Base-by-base conservation (phyloP, 2,797 vertebrate species). In the Pogoniulus pusillus region DNA sequence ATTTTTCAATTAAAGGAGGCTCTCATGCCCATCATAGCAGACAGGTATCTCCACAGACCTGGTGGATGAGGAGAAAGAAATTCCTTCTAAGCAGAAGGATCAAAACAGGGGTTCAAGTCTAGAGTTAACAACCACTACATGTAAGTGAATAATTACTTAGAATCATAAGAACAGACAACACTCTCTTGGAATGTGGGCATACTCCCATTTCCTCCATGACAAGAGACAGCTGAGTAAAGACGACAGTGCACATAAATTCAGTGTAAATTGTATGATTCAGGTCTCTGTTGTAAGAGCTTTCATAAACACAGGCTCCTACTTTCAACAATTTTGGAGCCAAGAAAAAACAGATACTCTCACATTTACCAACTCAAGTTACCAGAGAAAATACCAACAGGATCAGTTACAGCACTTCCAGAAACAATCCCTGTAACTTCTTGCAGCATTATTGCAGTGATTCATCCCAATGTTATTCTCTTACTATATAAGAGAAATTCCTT, bases 181-280 rank as follows among this genome's bases (percentile, higher is more conserved):
- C 22, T 90, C 59, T 45, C 60, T 41, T 74, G 72, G 74, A 96
- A 92, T 91, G 54, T 82, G 87, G 90, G 91, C 89, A 93, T 91
- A 78, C 39, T 92, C 95, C 83, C 91, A 85, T 91, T 80, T 91
- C 65, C 82, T 72, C 53, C 26, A 4, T 39, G 59, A 94, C 45
- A 96, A 78, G 92, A 93, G 85, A 91, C 75, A 92, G 87, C 71
- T 94, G 68, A 95, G 70, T 74, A 88, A 94, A 86, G 89, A 88
- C 70, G 68, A 91, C 68, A 80, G 90, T 24, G 63, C 91, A 88
- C 75, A 91, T 89, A 91, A 94, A 96, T 87, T 93, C 75, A 91
- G 37, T 65, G 51, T 84, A 87, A 93, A 95, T 82, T 49, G 75
- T 80, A 92, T 93, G 93, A 94, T 87, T 95, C 93, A 95, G 91